Evolutionary conservation across 2,888 invertebrate genomes (phyloP).

Genomic region (Sphaerophoria rueppellii): DNA sequence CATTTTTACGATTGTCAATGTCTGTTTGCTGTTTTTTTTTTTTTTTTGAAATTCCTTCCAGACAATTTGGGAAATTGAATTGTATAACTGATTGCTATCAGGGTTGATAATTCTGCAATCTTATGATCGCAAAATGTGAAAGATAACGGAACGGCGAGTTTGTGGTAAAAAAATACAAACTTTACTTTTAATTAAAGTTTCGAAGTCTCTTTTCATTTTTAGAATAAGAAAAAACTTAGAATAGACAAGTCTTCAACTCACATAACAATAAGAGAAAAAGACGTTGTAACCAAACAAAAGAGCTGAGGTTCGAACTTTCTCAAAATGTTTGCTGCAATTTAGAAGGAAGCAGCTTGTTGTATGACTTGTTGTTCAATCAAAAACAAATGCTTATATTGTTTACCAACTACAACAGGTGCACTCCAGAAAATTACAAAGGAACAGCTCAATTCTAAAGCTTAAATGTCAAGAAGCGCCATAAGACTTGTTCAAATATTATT

Average conservation of each 20-base stretch:
- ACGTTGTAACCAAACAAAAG: conserved; percentile 1
- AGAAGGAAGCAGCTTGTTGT: too few relatives aligned
- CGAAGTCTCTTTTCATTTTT: too few relatives aligned
- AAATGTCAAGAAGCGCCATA: not conserved
- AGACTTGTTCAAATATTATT: conserved; percentile 6
- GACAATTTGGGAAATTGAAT: conserved; percentile 41
- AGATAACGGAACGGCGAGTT: not conserved
- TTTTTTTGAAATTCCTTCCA: not conserved
- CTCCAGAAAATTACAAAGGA: not conserved
- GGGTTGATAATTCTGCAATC: conserved; percentile 5
- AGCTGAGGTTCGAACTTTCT: conserved; percentile 10
- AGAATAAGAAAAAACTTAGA: not conserved
- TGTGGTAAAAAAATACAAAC: too few relatives aligned
- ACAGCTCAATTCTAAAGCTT: not conserved
- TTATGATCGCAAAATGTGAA: not conserved
- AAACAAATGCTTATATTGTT: too few relatives aligned
- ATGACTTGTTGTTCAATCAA: too few relatives aligned
- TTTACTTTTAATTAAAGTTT: too few relatives aligned
- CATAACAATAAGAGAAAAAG: not conserved
- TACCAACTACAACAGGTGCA: not conserved
- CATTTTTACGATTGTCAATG: conserved; percentile 41
- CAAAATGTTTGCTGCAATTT: too few relatives aligned
- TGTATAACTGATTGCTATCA: conserved; percentile 30
- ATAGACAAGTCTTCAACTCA: not conserved
- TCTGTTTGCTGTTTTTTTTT: conserved; percentile 3